These are phyloP conservation scores for Sinocyclocheilus anophthalmus DNA, from an alignment of 2,113 vertebrate species.

Conservation along the genomic window DNA sequence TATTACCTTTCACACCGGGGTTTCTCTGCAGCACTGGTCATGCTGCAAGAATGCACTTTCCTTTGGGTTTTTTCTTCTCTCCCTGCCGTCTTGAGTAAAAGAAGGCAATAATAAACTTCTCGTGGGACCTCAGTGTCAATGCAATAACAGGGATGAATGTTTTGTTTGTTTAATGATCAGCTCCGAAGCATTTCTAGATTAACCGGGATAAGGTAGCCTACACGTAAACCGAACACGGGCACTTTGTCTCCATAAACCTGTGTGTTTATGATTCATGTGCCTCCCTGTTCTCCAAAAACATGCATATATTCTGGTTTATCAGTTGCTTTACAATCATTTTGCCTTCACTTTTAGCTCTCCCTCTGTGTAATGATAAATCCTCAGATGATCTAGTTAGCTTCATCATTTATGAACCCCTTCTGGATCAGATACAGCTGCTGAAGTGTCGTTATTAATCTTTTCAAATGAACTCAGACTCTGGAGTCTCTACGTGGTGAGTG, in stretches of 20 bases:
- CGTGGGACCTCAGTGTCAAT: constrained; percentile 35
- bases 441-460: not conserved
- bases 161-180: constrained; percentile 56
- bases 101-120: constrained; percentile 44
- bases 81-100: constrained; percentile 12
- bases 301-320: not conserved
- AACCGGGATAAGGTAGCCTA: constrained; percentile 30
- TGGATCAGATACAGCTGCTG: not conserved
- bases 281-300: not conserved
- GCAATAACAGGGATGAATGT: constrained; percentile 51
- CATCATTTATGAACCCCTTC: not conserved
- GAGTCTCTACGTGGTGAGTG: not conserved
- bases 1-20: constrained; percentile 48
- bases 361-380: not conserved
- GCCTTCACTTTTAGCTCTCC: not conserved
- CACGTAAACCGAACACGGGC: constrained; percentile 36
- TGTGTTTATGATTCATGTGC: constrained; percentile 47
- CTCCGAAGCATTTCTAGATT: constrained; percentile 44
- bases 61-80: constrained; percentile 25
- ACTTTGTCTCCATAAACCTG: constrained; percentile 30
- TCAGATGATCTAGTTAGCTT: not conserved
- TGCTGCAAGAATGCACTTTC: constrained; percentile 39
- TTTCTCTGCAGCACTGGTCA: constrained; percentile 49
- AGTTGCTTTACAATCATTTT: not conserved
- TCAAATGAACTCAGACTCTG: not conserved